These are phyloP conservation scores for Trinorchestia longiramus DNA, from an alignment of 1,140 invertebrate genomes.

Conservation along the genomic window DNA sequence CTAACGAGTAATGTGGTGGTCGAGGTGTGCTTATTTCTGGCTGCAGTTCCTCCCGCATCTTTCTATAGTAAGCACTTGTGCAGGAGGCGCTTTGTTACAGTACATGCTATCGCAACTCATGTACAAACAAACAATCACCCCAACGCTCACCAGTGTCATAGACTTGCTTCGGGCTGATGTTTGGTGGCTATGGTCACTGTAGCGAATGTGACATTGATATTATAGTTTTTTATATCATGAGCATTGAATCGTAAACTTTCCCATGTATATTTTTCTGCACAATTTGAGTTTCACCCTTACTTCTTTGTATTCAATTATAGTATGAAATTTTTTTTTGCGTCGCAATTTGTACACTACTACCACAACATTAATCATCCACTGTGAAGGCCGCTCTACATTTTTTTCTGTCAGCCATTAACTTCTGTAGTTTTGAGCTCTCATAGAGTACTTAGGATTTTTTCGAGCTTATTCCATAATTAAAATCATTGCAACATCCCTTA, in stretches of 20 bases:
- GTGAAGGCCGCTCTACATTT: neutral
- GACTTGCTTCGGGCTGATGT: neutral
- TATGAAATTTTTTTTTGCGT: no score
- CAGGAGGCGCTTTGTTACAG: neutral
- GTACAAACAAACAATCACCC: neutral
- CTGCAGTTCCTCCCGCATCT: neutral
- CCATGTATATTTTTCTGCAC: neutral
- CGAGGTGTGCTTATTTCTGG: neutral
- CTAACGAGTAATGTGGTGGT: neutral
- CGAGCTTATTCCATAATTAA: neutral
- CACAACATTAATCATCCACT: neutral
- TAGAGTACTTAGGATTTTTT: neutral
- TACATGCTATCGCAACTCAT: neutral
- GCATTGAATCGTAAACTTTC: neutral
- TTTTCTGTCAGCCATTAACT: neutral
- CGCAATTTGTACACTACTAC: no score
- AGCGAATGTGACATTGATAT: neutral
- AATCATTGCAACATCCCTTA: no score
- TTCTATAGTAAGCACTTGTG: neutral
- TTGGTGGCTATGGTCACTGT: neutral
- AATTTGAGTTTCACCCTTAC: neutral
- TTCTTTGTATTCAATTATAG: neutral
- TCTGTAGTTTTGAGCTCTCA: neutral
- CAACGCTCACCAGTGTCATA: neutral
- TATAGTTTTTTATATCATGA: neutral